These are phyloP conservation scores for Peromyscus maniculatus DNA, from an alignment of 2,113 vertebrate genomes.

Conservation along the genomic window DNA sequence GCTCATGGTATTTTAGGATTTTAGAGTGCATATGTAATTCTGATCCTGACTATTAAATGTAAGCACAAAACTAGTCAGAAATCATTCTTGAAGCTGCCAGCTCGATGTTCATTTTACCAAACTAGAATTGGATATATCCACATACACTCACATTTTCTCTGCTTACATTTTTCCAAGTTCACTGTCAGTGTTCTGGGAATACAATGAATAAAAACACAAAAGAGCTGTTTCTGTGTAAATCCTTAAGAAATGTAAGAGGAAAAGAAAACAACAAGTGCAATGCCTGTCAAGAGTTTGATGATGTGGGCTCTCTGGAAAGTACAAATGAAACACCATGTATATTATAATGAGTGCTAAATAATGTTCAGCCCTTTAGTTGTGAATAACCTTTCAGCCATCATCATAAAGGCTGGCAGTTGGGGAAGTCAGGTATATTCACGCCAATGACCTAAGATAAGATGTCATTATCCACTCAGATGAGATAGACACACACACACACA, in stretches of 20 bases:
- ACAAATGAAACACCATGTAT: not conserved
- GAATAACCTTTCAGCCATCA: constrained; percentile 4
- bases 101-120: constrained; percentile 51
- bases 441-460: constrained; percentile 17
- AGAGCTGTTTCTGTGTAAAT: not conserved
- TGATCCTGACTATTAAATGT: constrained; percentile 5
- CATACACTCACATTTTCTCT: not conserved
- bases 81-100: not conserved
- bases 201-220: constrained; percentile 34
- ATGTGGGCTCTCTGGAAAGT: constrained; percentile 43
- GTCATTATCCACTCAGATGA: not conserved
- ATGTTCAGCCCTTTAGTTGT: not conserved
- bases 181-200: constrained; percentile 16
- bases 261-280: constrained; percentile 49
- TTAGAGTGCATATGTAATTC: not conserved
- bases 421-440: not conserved
- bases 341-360: not conserved
- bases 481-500: not conserved
- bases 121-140: not conserved
- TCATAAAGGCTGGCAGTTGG: not conserved
- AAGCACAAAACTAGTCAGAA: not conserved
- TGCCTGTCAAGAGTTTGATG: not conserved
- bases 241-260: not conserved
- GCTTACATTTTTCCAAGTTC: constrained; percentile 22
- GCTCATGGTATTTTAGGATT: constrained; percentile 5